Conservation (phyloP, 2,888 invertebrate genomes). For the Sussaba pulchella region DNA sequence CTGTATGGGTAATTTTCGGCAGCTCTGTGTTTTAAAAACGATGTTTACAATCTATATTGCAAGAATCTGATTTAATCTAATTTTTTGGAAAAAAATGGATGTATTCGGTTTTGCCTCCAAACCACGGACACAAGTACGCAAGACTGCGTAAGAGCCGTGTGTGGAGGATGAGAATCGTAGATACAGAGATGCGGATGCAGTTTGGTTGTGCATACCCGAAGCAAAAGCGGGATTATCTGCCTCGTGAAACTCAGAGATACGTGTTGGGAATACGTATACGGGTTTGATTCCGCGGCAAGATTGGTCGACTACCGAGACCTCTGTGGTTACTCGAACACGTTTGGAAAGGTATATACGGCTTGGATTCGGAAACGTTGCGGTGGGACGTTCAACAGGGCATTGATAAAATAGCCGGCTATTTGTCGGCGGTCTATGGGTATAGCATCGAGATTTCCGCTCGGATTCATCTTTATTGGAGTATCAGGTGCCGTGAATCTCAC, state of each 20-base stretch:
- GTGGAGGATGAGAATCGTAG: constrained; percentile 63
- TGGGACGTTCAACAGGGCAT: constrained; percentile 28
- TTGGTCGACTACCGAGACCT: constrained; percentile 33
- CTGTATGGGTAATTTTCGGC: too few species aligned
- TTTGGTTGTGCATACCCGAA: constrained; percentile 23
- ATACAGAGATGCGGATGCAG: constrained; percentile 53
- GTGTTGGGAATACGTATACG: constrained; percentile 56
- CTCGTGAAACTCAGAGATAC: constrained; percentile 45
- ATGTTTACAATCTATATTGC: too few species aligned
- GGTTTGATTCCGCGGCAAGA: constrained; percentile 49
- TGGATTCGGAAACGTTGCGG: not conserved
- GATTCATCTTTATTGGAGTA: constrained; percentile 47
- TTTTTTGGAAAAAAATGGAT: too few species aligned
- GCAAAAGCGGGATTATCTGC: constrained; percentile 44
- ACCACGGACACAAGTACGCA: not conserved
- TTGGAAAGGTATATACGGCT: not conserved
- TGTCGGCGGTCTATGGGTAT: constrained; percentile 47
- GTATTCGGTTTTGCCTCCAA: not conserved
- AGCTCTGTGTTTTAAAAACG: too few species aligned
- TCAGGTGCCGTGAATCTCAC: constrained; percentile 32
- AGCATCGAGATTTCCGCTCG: constrained; percentile 17
- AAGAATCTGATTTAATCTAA: too few species aligned
- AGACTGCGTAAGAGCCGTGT: constrained; percentile 41
- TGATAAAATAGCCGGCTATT: constrained; percentile 52
- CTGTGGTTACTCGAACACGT: constrained; percentile 11